Conservation (phyloP, 2,113 vertebrate genomes). For the Planiliza haematocheilus region DNA sequence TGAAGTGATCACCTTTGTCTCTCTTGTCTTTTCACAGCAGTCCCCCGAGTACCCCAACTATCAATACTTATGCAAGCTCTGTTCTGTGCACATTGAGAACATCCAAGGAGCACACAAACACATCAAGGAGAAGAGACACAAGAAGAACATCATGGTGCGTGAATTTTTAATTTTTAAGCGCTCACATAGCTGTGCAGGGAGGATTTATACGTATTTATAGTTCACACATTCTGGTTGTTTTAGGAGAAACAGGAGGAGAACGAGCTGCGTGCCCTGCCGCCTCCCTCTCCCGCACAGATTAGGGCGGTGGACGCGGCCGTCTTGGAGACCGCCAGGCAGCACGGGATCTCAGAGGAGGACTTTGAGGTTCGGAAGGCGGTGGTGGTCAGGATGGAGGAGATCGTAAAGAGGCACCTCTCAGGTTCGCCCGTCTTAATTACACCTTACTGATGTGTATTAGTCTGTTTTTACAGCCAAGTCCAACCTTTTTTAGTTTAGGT, state of each 20-base stretch:
- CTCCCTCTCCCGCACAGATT: conserved; percentile 89
- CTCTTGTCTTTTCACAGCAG: conserved; percentile 82
- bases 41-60: conserved; percentile 97
- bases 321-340: conserved; percentile 85
- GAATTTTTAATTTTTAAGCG: not conserved
- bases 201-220: not conserved
- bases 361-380: conserved; percentile 87
- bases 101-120: conserved; percentile 98
- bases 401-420: conserved; percentile 89
- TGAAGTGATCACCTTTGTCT: conserved; percentile 16
- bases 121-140: conserved; percentile 99
- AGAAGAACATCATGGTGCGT: conserved; percentile 96
- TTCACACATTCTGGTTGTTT: not conserved
- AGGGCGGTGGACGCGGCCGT: conserved; percentile 89
- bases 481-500: too few species aligned
- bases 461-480: too few species aligned
- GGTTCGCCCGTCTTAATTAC: conserved; percentile 80
- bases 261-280: conserved; percentile 90
- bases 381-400: conserved; percentile 91
- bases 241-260: conserved; percentile 99
- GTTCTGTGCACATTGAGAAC: conserved; percentile 98
- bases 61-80: conserved; percentile 98
- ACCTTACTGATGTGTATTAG: too few species aligned
- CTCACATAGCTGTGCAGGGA: too few species aligned
- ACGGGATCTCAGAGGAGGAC: conserved; percentile 95